phyloP scores from a whole-genome alignment of 2,888 invertebrate species.

The Pandemis heparana region DNA sequence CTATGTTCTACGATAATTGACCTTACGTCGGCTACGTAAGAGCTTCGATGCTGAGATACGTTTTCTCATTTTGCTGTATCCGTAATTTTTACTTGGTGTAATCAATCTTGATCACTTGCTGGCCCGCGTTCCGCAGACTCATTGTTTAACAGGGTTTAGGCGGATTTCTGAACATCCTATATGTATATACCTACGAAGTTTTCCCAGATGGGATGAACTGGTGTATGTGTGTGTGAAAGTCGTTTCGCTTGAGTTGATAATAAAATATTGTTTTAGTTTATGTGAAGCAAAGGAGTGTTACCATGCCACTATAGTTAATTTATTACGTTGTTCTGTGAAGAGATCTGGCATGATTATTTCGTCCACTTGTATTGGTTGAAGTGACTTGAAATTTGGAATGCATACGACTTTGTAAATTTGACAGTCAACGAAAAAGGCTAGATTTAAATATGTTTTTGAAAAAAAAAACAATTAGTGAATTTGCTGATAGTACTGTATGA shows the following conservation, averaged over 20 bases:
- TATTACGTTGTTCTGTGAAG: no score
- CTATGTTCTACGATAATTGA: not conserved
- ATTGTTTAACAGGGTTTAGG: conserved; percentile 1
- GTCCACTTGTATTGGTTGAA: no score
- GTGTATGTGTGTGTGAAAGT: not conserved
- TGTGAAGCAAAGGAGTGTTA: no score
- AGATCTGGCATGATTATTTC: no score
- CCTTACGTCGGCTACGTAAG: not conserved
- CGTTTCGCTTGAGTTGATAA: no score
- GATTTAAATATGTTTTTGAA: no score
- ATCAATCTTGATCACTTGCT: conserved; percentile 12
- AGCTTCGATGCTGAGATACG: not conserved
- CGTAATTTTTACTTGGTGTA: conserved; percentile 10
- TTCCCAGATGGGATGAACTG: not conserved
- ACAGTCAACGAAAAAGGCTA: no score
- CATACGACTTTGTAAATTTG: no score
- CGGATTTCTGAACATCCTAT: not conserved
- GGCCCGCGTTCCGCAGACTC: not conserved
- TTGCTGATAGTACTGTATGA: not conserved
- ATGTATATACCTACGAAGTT: not conserved
- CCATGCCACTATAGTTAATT: no score
- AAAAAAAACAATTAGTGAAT: no score
- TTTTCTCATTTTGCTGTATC: not conserved
- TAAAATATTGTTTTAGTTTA: no score
- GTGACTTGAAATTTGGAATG: no score